Evolutionary conservation across 2,797 vertebrate species (phyloP).

Genomic region (Mormyrops boulengeri): DNA sequence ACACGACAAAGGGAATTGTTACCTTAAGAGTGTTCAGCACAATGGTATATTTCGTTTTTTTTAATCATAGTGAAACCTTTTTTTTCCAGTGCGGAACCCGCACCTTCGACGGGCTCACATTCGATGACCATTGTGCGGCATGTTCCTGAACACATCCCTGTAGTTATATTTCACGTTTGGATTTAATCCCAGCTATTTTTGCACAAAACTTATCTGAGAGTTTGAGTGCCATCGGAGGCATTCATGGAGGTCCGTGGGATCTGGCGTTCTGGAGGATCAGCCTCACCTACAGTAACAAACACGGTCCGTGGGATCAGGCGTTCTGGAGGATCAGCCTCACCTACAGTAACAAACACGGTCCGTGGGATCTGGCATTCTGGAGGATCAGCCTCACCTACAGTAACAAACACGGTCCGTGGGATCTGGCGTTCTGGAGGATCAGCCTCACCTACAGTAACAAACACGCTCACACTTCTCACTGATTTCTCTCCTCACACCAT

Average conservation of each 20-base stretch:
- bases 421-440: conserved; percentile 71
- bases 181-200: conserved; percentile 38
- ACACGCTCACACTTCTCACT: conserved; percentile 58
- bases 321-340: too few relatives aligned
- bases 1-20: conserved; percentile 49
- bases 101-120: conserved; percentile 15
- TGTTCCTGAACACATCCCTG: conserved; percentile 18
- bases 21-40: conserved; percentile 47
- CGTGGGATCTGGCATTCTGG: too few relatives aligned
- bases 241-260: not conserved
- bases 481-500: conserved; percentile 34
- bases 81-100: conserved; percentile 19
- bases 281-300: too few relatives aligned
- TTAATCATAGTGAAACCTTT: conserved; percentile 46
- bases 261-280: too few relatives aligned
- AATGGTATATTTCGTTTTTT: conserved; percentile 29
- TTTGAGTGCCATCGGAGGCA: conserved; percentile 31
- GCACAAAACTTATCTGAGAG: conserved; percentile 29
- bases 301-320: too few relatives aligned
- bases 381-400: too few relatives aligned
- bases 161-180: conserved; percentile 34
- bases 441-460: conserved; percentile 63
- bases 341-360: too few relatives aligned
- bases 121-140: conserved; percentile 16
- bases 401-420: too few relatives aligned